Percentiles rank a stretch among this genome's conserved stretches.
Conservation (phyloP, 2,797 vertebrate genomes). For the Malacoctenus gilli region DNA sequence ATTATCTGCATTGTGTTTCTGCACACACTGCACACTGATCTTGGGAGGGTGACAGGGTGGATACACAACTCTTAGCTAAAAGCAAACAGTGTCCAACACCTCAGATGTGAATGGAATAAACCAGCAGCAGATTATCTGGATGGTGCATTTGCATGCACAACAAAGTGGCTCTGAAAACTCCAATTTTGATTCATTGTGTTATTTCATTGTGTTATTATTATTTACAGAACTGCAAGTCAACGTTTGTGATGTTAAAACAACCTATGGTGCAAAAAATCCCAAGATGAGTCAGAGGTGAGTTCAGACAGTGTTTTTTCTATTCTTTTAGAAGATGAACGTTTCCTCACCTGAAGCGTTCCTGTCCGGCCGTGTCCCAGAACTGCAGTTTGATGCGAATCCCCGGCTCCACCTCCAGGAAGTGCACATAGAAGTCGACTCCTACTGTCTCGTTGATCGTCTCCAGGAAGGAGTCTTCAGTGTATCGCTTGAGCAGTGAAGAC, state of each 20-base stretch:
- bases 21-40: slow-evolving; percentile 11
- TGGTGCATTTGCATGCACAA: slow-evolving; percentile 30
- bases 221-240: too few species aligned
- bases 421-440: slow-evolving; percentile 88
- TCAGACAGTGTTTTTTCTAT: too few species aligned
- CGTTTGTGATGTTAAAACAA: background rate
- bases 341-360: slow-evolving; percentile 89
- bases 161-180: background rate
- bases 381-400: slow-evolving; percentile 86
- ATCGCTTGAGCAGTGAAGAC: slow-evolving; percentile 86
- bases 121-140: slow-evolving; percentile 19
- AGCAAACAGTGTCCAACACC: slow-evolving; percentile 41
- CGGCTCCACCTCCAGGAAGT: slow-evolving; percentile 86
- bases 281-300: background rate
- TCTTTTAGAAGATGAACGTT: too few species aligned
- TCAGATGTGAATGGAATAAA: slow-evolving; percentile 18
- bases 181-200: background rate
- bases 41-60: slow-evolving; percentile 14
- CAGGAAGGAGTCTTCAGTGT: slow-evolving; percentile 84
- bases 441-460: slow-evolving; percentile 85
- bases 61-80: slow-evolving; percentile 15
- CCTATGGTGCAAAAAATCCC: background rate
- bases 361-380: slow-evolving; percentile 91
- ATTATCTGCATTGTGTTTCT: slow-evolving; percentile 18
- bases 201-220: background rate